These are phyloP conservation scores for Lamprotornis superbus DNA, from an alignment of 2,113 vertebrate species.

Conservation along the genomic window DNA sequence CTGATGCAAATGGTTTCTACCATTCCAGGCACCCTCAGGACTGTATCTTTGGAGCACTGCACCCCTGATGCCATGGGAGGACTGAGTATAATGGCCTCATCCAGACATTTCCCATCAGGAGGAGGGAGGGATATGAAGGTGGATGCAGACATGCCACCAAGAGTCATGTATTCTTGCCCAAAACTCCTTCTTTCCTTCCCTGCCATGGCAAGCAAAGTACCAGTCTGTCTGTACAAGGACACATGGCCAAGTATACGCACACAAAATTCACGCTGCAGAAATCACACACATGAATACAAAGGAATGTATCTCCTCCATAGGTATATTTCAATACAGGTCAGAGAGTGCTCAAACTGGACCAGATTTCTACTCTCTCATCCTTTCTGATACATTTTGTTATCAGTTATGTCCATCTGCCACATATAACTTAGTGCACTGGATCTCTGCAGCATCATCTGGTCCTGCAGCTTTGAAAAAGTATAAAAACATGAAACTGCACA, in stretches of 20 bases:
- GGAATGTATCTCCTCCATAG: background rate
- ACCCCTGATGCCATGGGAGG: background rate
- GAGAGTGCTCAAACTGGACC: background rate
- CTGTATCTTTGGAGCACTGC: fast-evolving
- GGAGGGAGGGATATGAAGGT: background rate
- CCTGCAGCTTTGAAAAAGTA: slow-evolving; percentile 8
- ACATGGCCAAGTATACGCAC: fast-evolving
- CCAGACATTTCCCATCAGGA: background rate
- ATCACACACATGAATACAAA: background rate
- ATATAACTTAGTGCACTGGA: background rate
- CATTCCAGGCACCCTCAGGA: fast-evolving
- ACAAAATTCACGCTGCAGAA: background rate
- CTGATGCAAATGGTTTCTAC: background rate
- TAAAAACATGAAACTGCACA: background rate
- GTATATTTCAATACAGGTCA: background rate
- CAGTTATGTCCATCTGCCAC: background rate
- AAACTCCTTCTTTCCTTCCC: background rate
- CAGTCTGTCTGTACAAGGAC: background rate
- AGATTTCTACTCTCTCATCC: background rate
- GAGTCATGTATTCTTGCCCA: background rate
- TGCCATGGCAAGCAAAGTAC: background rate
- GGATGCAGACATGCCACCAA: background rate
- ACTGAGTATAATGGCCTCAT: background rate
- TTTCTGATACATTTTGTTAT: background rate
- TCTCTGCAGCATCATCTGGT: background rate